Percentiles rank a stretch among this genome's conserved stretches.
Evolutionary conservation across 2,797 vertebrate species (phyloP).

Genomic region (Hippoglossus hippoglossus): DNA sequence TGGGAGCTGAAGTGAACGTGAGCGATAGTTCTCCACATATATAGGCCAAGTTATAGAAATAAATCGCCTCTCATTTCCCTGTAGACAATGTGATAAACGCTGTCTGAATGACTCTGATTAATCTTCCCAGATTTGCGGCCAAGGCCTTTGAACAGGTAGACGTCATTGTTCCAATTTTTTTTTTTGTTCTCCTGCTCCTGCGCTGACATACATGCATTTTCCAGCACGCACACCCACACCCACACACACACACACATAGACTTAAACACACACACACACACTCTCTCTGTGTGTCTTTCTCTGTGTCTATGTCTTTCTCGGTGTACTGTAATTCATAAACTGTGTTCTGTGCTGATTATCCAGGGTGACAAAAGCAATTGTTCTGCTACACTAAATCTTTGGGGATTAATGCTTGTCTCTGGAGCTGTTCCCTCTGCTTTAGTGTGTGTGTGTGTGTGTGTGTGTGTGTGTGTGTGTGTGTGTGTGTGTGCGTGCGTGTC

Average conservation of each 20-base stretch:
- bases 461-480: neutral
- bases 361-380: constrained; percentile 81
- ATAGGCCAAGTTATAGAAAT: constrained; percentile 78
- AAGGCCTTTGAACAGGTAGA: constrained; percentile 67
- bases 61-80: constrained; percentile 73
- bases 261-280: neutral
- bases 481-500: constrained; percentile 13
- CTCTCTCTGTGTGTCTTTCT: neutral
- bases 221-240: neutral
- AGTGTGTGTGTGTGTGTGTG: constrained; percentile 18
- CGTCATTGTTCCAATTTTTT: constrained; percentile 54
- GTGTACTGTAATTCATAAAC: constrained; percentile 73
- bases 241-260: neutral
- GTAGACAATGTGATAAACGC: constrained; percentile 64
- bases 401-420: constrained; percentile 75
- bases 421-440: constrained; percentile 52
- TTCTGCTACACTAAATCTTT: constrained; percentile 78
- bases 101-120: constrained; percentile 65
- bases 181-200: constrained; percentile 32
- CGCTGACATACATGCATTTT: constrained; percentile 43
- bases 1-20: constrained; percentile 50
- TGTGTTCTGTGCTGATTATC: constrained; percentile 75
- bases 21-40: constrained; percentile 66
- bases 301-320: constrained; percentile 41
- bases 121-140: constrained; percentile 54